phyloP scores from a whole-genome alignment of 2,113 vertebrate genomes.

The Alouatta palliata region DNA sequence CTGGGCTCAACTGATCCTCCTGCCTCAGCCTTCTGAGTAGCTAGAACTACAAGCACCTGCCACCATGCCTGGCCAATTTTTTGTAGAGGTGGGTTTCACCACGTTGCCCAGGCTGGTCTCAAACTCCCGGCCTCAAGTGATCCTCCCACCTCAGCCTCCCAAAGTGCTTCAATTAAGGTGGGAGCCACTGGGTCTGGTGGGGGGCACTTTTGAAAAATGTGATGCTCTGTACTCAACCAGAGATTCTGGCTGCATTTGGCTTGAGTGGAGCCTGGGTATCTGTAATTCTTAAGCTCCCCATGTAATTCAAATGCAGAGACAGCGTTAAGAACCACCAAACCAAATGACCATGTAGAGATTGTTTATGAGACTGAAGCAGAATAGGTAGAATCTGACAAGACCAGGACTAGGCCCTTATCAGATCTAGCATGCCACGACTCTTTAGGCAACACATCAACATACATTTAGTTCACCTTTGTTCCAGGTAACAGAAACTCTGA shows the following conservation, averaged over 20 bases:
- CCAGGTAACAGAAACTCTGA: background rate
- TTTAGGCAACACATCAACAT: background rate
- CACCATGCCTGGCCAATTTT: too few relatives aligned
- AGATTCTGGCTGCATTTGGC: background rate
- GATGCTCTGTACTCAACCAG: background rate
- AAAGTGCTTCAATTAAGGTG: too few relatives aligned
- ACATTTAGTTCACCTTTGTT: background rate
- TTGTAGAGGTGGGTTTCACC: too few relatives aligned
- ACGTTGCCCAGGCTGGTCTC: too few relatives aligned
- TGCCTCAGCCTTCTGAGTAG: too few relatives aligned
- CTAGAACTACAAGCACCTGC: too few relatives aligned
- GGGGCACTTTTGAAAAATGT: background rate
- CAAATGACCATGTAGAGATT: background rate
- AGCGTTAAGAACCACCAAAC: background rate
- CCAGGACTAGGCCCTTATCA: background rate
- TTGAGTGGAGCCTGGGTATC: background rate
- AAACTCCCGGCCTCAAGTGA: too few relatives aligned
- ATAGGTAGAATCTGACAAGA: background rate
- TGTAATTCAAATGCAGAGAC: background rate
- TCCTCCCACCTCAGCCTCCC: too few relatives aligned
- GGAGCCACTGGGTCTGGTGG: too few relatives aligned
- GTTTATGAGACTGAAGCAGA: background rate
- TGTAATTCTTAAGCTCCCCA: background rate
- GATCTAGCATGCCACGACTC: background rate
- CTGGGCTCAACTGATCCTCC: too few relatives aligned